phyloP scores from a whole-genome alignment of 2,113 vertebrate genomes.

The Setophaga kirtlandii region DNA sequence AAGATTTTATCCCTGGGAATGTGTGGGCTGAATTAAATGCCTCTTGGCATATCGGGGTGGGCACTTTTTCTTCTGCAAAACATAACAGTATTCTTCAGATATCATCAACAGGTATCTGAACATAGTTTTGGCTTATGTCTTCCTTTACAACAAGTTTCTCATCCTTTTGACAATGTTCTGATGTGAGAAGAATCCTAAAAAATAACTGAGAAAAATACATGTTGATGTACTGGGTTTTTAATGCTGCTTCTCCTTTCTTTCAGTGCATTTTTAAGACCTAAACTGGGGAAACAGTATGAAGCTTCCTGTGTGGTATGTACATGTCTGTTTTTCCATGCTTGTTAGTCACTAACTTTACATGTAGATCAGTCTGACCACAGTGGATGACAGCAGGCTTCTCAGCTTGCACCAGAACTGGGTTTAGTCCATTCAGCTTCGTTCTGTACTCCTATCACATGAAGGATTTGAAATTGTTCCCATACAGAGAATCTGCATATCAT shows the following conservation, averaged over 20 bases:
- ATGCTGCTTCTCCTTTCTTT: slow-evolving; percentile 26
- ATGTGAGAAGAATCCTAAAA: not conserved
- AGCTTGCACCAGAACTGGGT: not conserved
- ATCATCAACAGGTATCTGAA: slow-evolving; percentile 1
- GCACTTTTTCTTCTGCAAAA: not conserved
- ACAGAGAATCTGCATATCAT: not conserved
- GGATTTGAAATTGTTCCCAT: not conserved
- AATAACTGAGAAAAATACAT: not conserved
- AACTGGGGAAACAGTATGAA: slow-evolving; percentile 99
- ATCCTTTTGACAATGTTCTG: not conserved
- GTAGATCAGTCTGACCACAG: not conserved
- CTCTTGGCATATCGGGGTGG: not conserved
- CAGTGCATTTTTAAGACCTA: slow-evolving; percentile 97
- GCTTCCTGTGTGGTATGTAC: slow-evolving; percentile 97
- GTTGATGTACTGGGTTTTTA: not conserved
- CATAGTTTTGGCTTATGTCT: not conserved
- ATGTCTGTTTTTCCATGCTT: not conserved
- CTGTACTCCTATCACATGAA: not conserved
- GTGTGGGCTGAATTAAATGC: not conserved
- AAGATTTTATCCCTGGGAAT: not conserved
- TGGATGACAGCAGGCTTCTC: not conserved
- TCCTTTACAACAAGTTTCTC: not conserved
- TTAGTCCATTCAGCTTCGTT: not conserved
- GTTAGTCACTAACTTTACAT: not conserved
- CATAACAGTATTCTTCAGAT: not conserved